Evolutionary conservation across 2,113 vertebrate species (phyloP).

Genomic region (Fregata magnificens): DNA sequence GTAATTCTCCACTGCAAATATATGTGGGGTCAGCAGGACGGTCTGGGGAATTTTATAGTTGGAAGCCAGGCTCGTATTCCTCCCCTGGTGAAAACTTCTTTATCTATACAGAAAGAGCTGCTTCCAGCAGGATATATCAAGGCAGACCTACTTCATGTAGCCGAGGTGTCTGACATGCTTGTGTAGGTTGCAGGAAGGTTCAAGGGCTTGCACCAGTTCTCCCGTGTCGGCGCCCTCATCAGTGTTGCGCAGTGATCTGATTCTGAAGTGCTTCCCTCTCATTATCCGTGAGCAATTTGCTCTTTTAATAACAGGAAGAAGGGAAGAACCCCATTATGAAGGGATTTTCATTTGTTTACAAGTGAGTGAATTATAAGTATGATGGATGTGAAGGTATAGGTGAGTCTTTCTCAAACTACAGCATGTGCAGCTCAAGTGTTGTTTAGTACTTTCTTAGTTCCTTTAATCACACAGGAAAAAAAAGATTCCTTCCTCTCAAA

Average conservation of each 20-base stretch:
- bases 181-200: not conserved
- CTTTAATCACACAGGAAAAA: not conserved
- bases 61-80: not conserved
- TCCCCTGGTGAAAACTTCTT: not conserved
- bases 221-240: rapidly evolving
- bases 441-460: not conserved
- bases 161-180: rapidly evolving
- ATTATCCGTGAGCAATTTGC: not conserved
- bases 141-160: not conserved
- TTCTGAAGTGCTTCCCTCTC: not conserved
- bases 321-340: not conserved
- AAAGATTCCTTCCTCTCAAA: not conserved
- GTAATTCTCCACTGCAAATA: not conserved
- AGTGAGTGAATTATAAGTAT: not conserved
- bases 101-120: not conserved
- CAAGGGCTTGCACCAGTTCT: not conserved
- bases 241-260: not conserved
- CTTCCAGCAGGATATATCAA: not conserved
- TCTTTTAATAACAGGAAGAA: not conserved
- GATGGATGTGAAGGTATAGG: not conserved
- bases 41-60: not conserved
- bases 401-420: not conserved
- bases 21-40: not conserved
- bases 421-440: not conserved
- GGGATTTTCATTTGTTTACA: not conserved